Conservation (phyloP, 1,140 invertebrate genomes). For the Hestina assimilis region DNA sequence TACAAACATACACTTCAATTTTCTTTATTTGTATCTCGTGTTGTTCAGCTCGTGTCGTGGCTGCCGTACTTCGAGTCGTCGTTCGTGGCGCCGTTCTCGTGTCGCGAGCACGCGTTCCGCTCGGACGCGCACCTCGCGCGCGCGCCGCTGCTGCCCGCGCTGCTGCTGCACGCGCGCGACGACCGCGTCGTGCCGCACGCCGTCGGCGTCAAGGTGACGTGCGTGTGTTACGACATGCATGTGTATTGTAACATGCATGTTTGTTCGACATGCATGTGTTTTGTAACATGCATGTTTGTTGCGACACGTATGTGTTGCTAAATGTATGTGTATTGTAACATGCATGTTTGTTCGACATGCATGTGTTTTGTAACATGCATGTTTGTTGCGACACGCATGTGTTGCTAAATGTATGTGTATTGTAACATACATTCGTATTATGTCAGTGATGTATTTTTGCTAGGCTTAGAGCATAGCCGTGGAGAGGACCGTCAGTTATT, state of each 20-base stretch:
- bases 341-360: too few species aligned
- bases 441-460: too few species aligned
- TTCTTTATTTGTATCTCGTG: too few species aligned
- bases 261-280: too few species aligned
- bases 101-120: conserved; percentile 40
- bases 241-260: too few species aligned
- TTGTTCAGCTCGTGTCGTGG: conserved; percentile 63
- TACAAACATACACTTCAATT: too few species aligned
- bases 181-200: conserved; percentile 55
- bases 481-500: too few species aligned
- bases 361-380: neutral
- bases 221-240: too few species aligned
- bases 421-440: too few species aligned
- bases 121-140: conserved; percentile 38
- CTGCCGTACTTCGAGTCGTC: conserved; percentile 56
- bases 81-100: conserved; percentile 49
- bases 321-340: too few species aligned
- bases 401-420: too few species aligned
- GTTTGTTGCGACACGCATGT: neutral
- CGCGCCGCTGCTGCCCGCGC: conserved; percentile 31
- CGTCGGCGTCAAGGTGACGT: conserved; percentile 47
- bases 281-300: neutral
- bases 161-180: conserved; percentile 59
- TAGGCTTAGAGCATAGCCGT: too few species aligned
- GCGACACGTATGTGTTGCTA: neutral